These are phyloP conservation scores for Dreissena polymorpha DNA, from an alignment of 1,140 invertebrate genomes.

Conservation along the genomic window DNA sequence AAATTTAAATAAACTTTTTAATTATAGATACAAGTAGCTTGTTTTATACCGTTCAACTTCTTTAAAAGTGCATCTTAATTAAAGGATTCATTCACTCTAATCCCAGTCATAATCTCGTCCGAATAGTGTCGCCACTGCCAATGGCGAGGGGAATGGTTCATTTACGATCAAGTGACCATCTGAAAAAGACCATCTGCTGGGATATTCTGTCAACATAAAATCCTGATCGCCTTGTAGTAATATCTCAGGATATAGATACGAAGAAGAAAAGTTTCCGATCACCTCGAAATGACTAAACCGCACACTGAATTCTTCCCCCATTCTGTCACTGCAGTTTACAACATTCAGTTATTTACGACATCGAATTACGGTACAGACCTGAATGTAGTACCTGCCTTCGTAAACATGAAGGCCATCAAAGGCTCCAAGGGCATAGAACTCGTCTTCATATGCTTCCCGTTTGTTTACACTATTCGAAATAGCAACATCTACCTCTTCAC, in stretches of 20 bases:
- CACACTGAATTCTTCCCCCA: neutral
- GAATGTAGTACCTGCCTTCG: slow-evolving; percentile 70
- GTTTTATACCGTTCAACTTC: too few relatives aligned
- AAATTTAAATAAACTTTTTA: too few relatives aligned
- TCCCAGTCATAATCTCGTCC: neutral
- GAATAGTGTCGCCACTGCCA: neutral
- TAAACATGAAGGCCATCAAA: slow-evolving; percentile 73
- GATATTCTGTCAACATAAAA: neutral
- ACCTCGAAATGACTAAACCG: neutral
- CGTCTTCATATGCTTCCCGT: too few relatives aligned
- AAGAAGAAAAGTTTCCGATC: neutral
- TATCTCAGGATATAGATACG: neutral
- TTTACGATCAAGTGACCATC: neutral
- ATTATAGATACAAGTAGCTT: too few relatives aligned
- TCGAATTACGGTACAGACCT: slow-evolving; percentile 70
- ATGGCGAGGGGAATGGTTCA: neutral
- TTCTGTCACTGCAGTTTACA: neutral
- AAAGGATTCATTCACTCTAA: too few relatives aligned
- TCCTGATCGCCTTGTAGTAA: neutral
- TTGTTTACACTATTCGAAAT: too few relatives aligned
- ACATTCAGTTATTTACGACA: slow-evolving; percentile 55
- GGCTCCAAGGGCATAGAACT: slow-evolving; percentile 72
- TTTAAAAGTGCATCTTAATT: too few relatives aligned
- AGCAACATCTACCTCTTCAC: too few relatives aligned
- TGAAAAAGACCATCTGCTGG: neutral